Evolutionary conservation across 2,888 invertebrate genomes (phyloP).

Genomic region (Rhimphoctona megacephalus): DNA sequence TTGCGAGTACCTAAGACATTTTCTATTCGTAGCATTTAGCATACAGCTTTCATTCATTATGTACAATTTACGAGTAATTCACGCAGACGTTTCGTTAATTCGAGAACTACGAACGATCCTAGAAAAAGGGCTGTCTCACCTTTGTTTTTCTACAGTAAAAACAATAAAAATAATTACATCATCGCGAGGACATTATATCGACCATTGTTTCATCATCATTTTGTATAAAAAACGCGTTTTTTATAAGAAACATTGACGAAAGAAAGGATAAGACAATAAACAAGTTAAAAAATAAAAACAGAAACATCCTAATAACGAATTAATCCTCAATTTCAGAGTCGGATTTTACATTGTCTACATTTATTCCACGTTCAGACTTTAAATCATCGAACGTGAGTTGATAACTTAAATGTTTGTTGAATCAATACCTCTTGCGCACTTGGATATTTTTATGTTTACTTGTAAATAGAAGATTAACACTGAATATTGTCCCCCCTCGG

Average conservation of each 20-base stretch:
- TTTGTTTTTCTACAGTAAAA: slow-evolving; percentile 23
- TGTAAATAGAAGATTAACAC: neutral
- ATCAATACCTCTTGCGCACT: neutral
- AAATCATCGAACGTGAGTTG: slow-evolving; percentile 23
- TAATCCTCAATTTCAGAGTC: neutral
- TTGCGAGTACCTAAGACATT: slow-evolving; percentile 18
- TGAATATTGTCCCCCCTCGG: slow-evolving; percentile 6
- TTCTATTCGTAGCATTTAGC: slow-evolving; percentile 30
- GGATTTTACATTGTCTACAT: neutral
- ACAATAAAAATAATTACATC: slow-evolving; percentile 64
- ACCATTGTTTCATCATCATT: slow-evolving; percentile 19
- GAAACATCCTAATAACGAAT: slow-evolving; percentile 2
- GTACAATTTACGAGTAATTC: slow-evolving; percentile 51
- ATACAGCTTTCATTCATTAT: slow-evolving; percentile 41
- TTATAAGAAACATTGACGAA: slow-evolving; percentile 13
- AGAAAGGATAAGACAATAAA: slow-evolving; percentile 2
- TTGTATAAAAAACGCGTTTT: slow-evolving; percentile 14
- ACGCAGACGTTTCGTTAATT: slow-evolving; percentile 20
- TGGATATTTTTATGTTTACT: neutral
- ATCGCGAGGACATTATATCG: slow-evolving; percentile 14
- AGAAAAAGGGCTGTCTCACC: neutral
- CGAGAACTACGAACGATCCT: slow-evolving; percentile 11
- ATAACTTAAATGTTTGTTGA: neutral
- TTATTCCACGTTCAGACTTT: slow-evolving; percentile 5
- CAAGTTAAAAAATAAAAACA: neutral